Conservation (phyloP, 2,888 invertebrate species). For the Salpingus planirostris region DNA sequence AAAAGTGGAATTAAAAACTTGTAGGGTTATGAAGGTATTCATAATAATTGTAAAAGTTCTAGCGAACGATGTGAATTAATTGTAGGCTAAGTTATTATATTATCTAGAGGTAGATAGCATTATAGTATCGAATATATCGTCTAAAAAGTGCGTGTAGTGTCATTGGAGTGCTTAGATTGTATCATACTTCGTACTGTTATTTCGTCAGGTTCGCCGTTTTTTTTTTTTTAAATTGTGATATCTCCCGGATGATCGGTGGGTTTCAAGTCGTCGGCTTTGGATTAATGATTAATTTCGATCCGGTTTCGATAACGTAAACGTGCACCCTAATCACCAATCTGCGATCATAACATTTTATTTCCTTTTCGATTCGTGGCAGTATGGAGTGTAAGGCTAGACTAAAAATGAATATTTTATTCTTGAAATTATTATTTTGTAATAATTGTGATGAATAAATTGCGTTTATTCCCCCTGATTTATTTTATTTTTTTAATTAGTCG, state of each 20-base stretch:
- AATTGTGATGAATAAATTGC: conserved; percentile 35
- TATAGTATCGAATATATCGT: conserved; percentile 40
- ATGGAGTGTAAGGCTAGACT: conserved; percentile 28
- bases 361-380: conserved; percentile 25
- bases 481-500: conserved; percentile 16
- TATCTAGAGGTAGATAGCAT: conserved; percentile 39
- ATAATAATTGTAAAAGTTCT: conserved; percentile 18
- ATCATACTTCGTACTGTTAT: conserved; percentile 30
- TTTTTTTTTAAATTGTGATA: conserved; percentile 14
- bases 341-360: too few relatives aligned
- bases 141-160: conserved; percentile 41
- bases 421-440: conserved; percentile 31
- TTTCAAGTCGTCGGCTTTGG: too few relatives aligned
- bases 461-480: conserved; percentile 19
- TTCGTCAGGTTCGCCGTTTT: conserved; percentile 16
- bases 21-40: conserved; percentile 9
- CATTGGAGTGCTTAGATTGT: conserved; percentile 39
- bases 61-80: conserved; percentile 34
- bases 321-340: too few relatives aligned
- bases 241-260: too few relatives aligned
- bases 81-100: conserved; percentile 35
- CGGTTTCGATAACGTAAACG: too few relatives aligned
- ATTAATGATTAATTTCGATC: too few relatives aligned
- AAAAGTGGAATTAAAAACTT: too few relatives aligned
- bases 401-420: conserved; percentile 27